Evolutionary conservation across 2,797 vertebrate genomes (phyloP).

Genomic region (Sebastolobus alascanus): DNA sequence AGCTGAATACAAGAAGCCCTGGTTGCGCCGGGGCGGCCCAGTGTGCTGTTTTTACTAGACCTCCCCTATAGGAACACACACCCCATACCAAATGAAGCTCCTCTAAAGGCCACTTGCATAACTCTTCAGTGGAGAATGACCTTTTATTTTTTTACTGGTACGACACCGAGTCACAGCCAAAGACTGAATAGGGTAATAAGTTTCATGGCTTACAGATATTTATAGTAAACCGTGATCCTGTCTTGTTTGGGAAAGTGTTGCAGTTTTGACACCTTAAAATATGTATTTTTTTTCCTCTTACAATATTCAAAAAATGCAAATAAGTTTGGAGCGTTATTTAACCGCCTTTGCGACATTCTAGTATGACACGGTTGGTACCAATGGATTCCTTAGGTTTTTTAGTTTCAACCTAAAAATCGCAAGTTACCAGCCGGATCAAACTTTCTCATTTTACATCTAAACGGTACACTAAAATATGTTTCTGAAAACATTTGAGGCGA

Average conservation of each 20-base stretch:
- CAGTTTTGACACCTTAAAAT: background rate
- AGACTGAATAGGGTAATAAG: conserved; percentile 37
- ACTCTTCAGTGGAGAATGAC: conserved; percentile 78
- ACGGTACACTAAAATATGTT: too few species aligned
- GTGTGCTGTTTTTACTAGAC: conserved; percentile 53
- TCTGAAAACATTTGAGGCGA: too few species aligned
- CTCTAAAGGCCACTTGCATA: conserved; percentile 82
- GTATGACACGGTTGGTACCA: too few species aligned
- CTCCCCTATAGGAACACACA: conserved; percentile 56
- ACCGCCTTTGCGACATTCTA: accelerated
- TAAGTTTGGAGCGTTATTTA: too few species aligned
- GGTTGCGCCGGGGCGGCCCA: conserved; percentile 25
- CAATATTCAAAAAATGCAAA: background rate
- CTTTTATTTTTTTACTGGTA: conserved; percentile 71
- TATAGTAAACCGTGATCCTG: conserved; percentile 11
- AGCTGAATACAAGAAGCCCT: conserved; percentile 65
- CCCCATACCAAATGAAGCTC: conserved; percentile 71
- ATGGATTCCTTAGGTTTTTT: too few species aligned
- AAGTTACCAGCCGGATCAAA: too few species aligned
- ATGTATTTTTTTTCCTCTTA: background rate
- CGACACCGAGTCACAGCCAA: conserved; percentile 43
- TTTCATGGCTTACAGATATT: conserved; percentile 51
- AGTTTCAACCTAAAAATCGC: too few species aligned
- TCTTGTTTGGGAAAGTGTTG: background rate
- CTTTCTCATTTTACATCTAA: too few species aligned